These are phyloP conservation scores for Nothocercus nigrocapillus DNA, from an alignment of 2,113 vertebrate species.

Conservation along the genomic window DNA sequence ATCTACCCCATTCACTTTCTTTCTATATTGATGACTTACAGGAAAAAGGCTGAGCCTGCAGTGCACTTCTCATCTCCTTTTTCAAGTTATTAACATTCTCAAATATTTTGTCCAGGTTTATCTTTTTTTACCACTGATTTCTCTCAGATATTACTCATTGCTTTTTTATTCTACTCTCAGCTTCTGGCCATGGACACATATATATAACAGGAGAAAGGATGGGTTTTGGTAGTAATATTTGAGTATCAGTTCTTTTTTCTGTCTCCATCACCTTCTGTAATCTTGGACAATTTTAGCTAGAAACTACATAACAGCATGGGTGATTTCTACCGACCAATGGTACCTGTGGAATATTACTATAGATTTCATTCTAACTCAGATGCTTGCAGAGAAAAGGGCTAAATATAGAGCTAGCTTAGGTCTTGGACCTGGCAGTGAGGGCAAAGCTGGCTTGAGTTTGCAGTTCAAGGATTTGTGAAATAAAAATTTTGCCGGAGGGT, in stretches of 20 bases:
- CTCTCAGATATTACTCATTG: too few species aligned
- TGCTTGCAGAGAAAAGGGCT: neutral
- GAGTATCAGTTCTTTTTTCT: neutral
- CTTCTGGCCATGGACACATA: too few species aligned
- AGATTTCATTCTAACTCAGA: neutral
- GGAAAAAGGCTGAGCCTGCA: neutral
- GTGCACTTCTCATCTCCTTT: neutral
- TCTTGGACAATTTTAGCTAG: neutral
- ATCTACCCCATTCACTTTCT: neutral
- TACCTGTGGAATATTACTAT: neutral
- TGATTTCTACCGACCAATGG: neutral
- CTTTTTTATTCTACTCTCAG: too few species aligned
- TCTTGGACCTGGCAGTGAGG: neutral
- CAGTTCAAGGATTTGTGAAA: neutral
- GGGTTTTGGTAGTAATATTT: neutral
- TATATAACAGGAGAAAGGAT: too few species aligned
- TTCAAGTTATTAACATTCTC: slow-evolving; percentile 44
- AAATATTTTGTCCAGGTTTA: slow-evolving; percentile 30
- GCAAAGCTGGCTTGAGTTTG: neutral
- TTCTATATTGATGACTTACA: neutral
- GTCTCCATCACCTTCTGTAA: neutral
- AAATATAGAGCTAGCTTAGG: neutral
- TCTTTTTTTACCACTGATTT: slow-evolving; percentile 15
- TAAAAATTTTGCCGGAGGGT: neutral
- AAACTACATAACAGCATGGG: neutral